Evolutionary conservation across 2,797 vertebrate species (phyloP).

Genomic region (Argya squamiceps): DNA sequence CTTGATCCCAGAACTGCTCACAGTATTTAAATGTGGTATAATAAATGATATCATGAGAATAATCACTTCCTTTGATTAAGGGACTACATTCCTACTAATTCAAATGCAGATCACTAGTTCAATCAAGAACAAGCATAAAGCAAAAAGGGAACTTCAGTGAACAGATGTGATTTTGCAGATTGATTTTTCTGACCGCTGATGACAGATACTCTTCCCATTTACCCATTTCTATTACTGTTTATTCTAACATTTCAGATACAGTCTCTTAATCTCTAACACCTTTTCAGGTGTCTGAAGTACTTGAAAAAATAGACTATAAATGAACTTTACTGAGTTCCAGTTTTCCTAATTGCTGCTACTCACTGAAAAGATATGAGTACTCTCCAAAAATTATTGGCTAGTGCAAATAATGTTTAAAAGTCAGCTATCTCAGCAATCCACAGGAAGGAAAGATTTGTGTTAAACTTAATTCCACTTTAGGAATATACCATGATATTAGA

Average conservation of each 20-base stretch:
- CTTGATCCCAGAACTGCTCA: background rate
- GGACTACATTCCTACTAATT: background rate
- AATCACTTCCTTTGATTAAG: background rate
- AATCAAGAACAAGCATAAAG: background rate
- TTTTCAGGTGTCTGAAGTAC: background rate
- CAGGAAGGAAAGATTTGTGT: background rate
- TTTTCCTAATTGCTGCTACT: background rate
- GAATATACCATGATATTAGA: background rate
- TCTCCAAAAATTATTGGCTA: background rate
- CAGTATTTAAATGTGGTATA: background rate
- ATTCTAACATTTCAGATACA: background rate
- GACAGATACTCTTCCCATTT: background rate
- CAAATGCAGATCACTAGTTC: background rate
- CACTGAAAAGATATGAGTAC: background rate
- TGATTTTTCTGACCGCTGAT: background rate
- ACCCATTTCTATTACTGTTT: background rate
- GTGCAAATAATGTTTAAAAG: background rate
- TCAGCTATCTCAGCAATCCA: background rate
- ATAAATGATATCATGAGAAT: background rate
- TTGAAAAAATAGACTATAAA: background rate
- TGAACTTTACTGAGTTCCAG: background rate
- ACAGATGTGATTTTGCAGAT: background rate
- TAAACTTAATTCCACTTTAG: background rate
- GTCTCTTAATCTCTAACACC: background rate
- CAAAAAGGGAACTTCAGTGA: background rate